Evolutionary conservation across 2,888 invertebrate species (phyloP), one percentile per base, ranked within the genome.

Genomic region (Tupiocoris notatus): DNA sequence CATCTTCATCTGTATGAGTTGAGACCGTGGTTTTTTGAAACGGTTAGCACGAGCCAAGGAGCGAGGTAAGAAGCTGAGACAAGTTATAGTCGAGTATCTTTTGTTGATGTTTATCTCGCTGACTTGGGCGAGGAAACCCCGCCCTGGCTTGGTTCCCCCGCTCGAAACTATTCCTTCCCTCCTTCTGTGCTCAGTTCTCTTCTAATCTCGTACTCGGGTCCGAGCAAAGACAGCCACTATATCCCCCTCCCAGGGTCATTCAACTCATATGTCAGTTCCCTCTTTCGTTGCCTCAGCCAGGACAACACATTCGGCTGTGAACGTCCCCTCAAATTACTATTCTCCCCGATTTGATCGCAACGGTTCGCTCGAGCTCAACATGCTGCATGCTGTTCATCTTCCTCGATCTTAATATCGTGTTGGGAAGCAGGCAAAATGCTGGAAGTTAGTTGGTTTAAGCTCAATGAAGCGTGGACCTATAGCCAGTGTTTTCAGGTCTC

Each of bases 241-340:
- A 39, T 39, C 39, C 39, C 39, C 59, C 20, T n/a, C 59, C 3
- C 6, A 54, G 70, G 70, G 70, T 70, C 70, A 70, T 70, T 70
- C 70, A 70, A 70, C 70, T 24, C 61, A 59, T 54, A 24, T 70
- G 70, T 70, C 70, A 70, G 70, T 59, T 39, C 59, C 61, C 61
- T 22, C 70, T 25, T 59, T 59, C 22, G 70, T 59, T 24, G 58
- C 17, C 58, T 59, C 3, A 7, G 39, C 3, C 3, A 3, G 3
- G 39, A 39, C 39, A 39, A 39, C 67, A 57, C 57, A 67, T 67
- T 67, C 56, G 67, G 67, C 67, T 67, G 56, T 67, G 56, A 67
- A 67, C 22, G 20, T 39, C 66, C 2, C 54, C 22, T 22, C 22
- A 17, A 56, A 57, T 56, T 2, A 39, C 39, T 39, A 39, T 39